Base-by-base conservation (phyloP, 2,113 vertebrate genomes). In the Mixornis gularis region DNA sequence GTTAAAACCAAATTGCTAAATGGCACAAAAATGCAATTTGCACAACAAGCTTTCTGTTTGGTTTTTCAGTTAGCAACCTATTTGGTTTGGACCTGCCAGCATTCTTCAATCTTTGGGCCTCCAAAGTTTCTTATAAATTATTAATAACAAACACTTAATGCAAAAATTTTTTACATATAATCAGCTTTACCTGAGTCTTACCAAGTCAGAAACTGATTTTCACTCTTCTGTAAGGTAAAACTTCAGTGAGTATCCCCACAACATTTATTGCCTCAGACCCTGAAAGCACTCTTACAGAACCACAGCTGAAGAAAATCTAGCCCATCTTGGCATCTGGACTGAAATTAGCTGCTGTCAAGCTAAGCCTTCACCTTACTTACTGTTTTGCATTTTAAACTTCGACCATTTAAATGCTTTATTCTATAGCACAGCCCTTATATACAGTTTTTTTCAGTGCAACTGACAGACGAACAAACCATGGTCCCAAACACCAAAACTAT, bases 1-100 rank as follows among this genome's bases (percentile, higher is more conserved):
- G 85, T 72, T 64, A 70, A 85, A 92, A 85, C 27, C 66, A 82
- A 95, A 88, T 64, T 70, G 19, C 65, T 68, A 92, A 88, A 80
- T 16, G 25, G 52, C 60, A 84, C 9, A 41, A 71, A 86, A 64
- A 59, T 1, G 0, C 60, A 49, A 90, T 88, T 81, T 65, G 62
- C 49, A 81, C 77, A 90, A 81, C 25, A 41, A 71, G 60, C 44
- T 56, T 84, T 68, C 53, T 34, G 9, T 49, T 53, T 40, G n/a
- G 20, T 27, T 88, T 29, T 63, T 79, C 53, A 80, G 29, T 7
- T n/a, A 22, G 29, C 29, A 87, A 76, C 36, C 19, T 52, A 65
- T 41, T 65, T 62, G 36, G 68, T 71, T 60, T 65, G 34, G 55
- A 60, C 20, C 46, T n/a, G 24, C 3, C 52, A 36, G 16, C 4